Base-by-base conservation (phyloP, 2,797 vertebrate species). In the Glossophaga mutica region DNA sequence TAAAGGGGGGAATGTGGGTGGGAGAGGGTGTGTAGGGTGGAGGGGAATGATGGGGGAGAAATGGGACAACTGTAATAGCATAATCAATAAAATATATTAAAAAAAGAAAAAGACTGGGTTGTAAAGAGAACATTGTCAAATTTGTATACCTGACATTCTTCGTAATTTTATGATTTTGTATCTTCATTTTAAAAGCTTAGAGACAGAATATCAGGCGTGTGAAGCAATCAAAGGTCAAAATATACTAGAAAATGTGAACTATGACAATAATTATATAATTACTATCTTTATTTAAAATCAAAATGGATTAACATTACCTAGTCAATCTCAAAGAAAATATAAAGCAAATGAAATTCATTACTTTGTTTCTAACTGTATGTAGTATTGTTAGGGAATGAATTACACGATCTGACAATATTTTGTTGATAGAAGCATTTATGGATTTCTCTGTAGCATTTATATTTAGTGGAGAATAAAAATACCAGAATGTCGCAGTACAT, bases 181-280 rank as follows among this genome's bases (percentile, higher is more conserved):
- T 44, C 24, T 94, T 93, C 65, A 85, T 96, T 90, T 94, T 94
- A 67, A 93, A 83, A 85, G 57, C n/a, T 46, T 96, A 59, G 78
- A 46, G 44, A 26, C 42, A 67, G 12, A 15, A 44, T 91, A 42
- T 39, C 57, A 87, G 74, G 55, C 76, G 14, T 67, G 65, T 39
- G 18, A 71, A 19, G 10, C 77, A 73, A 68, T 37, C 14, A 68
- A 83, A 95, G 18, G 48, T 91, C 78, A 79, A 91, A 79, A 44
- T 78, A 73, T 78, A 78, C 50, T 76, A 82, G 26, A 67, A 76
- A 94, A 74, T 83, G 42, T 79, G 21, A 93, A 70, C 48, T 76
- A 32, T 73, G 29, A 42, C 89, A 48, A 84, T 70, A 71, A 57
- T 88, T 67, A 77, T 48, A 10, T 88, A 93, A 79, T 77, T 32